Conservation (phyloP, 2,888 invertebrate species). For the Drosophila histrio region DNA sequence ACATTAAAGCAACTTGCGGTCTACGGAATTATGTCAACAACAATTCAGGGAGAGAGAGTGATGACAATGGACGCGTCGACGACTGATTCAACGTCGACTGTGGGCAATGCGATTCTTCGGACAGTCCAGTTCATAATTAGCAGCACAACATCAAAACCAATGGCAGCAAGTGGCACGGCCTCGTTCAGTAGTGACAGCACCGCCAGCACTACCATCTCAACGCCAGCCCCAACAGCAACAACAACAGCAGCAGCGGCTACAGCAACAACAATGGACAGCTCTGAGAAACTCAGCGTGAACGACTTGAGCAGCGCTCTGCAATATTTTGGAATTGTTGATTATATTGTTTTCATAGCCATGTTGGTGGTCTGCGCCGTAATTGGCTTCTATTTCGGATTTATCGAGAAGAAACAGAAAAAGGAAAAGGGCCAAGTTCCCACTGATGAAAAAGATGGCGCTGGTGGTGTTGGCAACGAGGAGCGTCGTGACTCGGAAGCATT, state of each 20-base stretch:
- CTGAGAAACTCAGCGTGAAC: constrained; percentile 74
- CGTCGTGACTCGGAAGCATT: constrained; percentile 84
- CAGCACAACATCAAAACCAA: constrained; percentile 53
- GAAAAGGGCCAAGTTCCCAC: constrained; percentile 36
- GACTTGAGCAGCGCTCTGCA: constrained; percentile 86
- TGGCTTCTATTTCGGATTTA: constrained; percentile 92
- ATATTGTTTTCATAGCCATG: constrained; percentile 91
- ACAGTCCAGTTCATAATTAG: constrained; percentile 75
- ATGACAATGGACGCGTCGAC: constrained; percentile 21
- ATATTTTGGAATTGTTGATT: constrained; percentile 90
- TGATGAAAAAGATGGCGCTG: constrained; percentile 55
- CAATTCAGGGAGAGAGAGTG: constrained; percentile 25
- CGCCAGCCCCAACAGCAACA: constrained; percentile 20
- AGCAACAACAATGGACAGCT: constrained; percentile 9
- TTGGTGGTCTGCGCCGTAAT: constrained; percentile 90
- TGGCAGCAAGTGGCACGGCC: constrained; percentile 16
- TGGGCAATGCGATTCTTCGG: constrained; percentile 57
- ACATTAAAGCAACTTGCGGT: constrained; percentile 72
- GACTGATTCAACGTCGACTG: constrained; percentile 23
- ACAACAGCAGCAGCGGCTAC: constrained; percentile 3
- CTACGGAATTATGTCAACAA: constrained; percentile 65
- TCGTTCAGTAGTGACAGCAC: constrained; percentile 8
- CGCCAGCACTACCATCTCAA: constrained; percentile 1
- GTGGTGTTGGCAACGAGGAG: constrained; percentile 59
- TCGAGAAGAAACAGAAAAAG: constrained; percentile 85